These are phyloP conservation scores for Ctenochaetus hawaiiensis DNA, from an alignment of 2,797 vertebrate species.

Conservation along the genomic window DNA sequence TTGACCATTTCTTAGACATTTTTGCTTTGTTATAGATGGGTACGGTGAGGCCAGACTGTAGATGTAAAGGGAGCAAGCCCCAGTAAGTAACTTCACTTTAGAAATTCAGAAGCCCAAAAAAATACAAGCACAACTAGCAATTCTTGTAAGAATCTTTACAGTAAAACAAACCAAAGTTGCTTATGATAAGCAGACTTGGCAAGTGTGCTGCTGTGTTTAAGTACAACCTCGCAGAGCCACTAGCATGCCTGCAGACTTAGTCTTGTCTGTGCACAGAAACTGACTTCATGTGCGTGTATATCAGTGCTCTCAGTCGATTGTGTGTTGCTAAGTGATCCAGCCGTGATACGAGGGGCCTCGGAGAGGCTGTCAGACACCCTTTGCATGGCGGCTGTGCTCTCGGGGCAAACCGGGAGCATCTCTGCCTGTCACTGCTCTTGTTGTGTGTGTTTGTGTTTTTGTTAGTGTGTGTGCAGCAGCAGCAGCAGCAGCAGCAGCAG, in stretches of 20 bases:
- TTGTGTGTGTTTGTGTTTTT: constrained; percentile 16
- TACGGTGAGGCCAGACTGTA: too few relatives aligned
- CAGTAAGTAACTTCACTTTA: too few relatives aligned
- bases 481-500: constrained; percentile 14
- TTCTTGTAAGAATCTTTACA: too few relatives aligned
- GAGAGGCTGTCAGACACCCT: constrained; percentile 77
- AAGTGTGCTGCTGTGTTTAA: background rate
- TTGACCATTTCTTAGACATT: too few relatives aligned
- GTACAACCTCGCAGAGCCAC: background rate
- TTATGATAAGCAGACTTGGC: too few relatives aligned
- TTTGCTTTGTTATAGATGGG: too few relatives aligned
- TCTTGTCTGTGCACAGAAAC: constrained; percentile 13
- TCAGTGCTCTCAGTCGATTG: constrained; percentile 37
- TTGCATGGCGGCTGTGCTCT: constrained; percentile 61
- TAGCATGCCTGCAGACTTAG: background rate
- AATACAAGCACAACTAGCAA: too few relatives aligned
- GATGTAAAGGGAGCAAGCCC: too few relatives aligned
- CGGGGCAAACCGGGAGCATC: constrained; percentile 74
- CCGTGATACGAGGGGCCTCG: constrained; percentile 47
- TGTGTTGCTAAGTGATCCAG: constrained; percentile 41
- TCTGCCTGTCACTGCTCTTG: constrained; percentile 78
- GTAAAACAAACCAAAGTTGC: too few relatives aligned
- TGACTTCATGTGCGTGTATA: constrained; percentile 1
- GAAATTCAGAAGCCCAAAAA: too few relatives aligned
- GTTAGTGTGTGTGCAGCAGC: constrained; percentile 15